phyloP scores from a whole-genome alignment of 2,888 invertebrate species.

The Himalopsyche japonica region DNA sequence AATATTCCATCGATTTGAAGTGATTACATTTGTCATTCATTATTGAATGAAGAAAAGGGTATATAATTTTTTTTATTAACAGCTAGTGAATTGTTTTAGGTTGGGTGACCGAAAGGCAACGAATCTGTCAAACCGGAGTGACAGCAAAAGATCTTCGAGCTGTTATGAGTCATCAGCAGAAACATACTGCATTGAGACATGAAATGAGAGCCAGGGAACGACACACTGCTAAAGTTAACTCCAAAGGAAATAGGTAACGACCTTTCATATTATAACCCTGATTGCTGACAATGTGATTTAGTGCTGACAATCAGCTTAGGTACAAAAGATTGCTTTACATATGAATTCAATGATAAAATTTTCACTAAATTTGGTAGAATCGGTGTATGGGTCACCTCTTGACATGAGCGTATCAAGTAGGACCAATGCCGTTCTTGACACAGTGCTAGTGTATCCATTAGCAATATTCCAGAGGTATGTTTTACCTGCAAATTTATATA shows the following conservation, averaged over 20 bases:
- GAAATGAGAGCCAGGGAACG: slow-evolving; percentile 78
- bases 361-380: too few relatives aligned
- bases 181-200: slow-evolving; percentile 87
- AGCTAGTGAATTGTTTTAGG: too few relatives aligned
- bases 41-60: too few relatives aligned
- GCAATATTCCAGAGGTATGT: too few relatives aligned
- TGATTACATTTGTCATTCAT: not conserved
- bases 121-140: slow-evolving; percentile 90
- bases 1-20: not conserved
- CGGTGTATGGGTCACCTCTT: too few relatives aligned
- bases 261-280: not conserved
- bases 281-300: not conserved
- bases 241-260: slow-evolving; percentile 66
- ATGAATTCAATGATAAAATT: too few relatives aligned
- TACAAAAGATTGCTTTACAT: not conserved
- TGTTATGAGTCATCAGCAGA: slow-evolving; percentile 86
- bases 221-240: slow-evolving; percentile 52
- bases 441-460: too few relatives aligned
- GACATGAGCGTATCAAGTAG: too few relatives aligned
- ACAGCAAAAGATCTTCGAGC: slow-evolving; percentile 91
- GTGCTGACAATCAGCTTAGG: not conserved
- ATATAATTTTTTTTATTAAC: too few relatives aligned
- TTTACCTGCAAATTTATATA: too few relatives aligned
- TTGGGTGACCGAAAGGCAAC: slow-evolving; percentile 94
- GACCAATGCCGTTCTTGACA: too few relatives aligned